Evolutionary conservation across 2,797 vertebrate genomes (phyloP).

Genomic region (Gambusia yucatana): DNA sequence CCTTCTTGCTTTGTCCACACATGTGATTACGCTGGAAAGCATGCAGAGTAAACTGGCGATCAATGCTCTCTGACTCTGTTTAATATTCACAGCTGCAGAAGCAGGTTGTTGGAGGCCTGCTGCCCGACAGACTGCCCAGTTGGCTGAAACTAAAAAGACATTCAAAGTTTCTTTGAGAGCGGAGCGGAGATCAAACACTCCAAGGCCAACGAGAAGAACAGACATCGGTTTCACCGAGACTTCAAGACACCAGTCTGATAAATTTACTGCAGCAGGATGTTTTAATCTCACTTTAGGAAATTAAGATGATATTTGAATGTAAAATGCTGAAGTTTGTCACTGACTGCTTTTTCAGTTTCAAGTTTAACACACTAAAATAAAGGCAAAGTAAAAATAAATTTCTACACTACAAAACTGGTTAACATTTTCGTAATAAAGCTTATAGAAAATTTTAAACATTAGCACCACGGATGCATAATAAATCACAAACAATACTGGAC

Average conservation of each 20-base stretch:
- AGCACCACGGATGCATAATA: background rate
- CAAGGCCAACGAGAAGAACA: constrained; percentile 14
- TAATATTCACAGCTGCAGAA: constrained; percentile 51
- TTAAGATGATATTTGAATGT: background rate
- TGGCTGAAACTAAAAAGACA: constrained; percentile 44
- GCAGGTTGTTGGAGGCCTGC: constrained; percentile 47
- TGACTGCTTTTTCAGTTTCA: background rate
- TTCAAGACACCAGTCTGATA: background rate
- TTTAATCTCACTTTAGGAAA: background rate
- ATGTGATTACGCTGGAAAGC: constrained; percentile 24
- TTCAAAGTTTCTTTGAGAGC: constrained; percentile 48
- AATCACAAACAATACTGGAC: background rate
- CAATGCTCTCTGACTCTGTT: constrained; percentile 45
- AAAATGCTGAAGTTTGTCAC: background rate
- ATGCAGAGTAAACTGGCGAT: constrained; percentile 40
- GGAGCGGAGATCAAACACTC: constrained; percentile 45
- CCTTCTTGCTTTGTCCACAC: constrained; percentile 15
- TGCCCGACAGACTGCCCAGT: constrained; percentile 37
- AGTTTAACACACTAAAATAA: background rate
- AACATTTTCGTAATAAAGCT: background rate
- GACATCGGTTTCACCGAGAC: constrained; percentile 14
- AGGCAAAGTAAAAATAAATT: background rate
- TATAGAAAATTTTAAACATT: background rate
- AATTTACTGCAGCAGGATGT: background rate
- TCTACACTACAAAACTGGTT: background rate